Evolutionary conservation across 2,797 vertebrate species (phyloP), one percentile per base, ranked within the genome.

Genomic region (Semotilus atromaculatus): DNA sequence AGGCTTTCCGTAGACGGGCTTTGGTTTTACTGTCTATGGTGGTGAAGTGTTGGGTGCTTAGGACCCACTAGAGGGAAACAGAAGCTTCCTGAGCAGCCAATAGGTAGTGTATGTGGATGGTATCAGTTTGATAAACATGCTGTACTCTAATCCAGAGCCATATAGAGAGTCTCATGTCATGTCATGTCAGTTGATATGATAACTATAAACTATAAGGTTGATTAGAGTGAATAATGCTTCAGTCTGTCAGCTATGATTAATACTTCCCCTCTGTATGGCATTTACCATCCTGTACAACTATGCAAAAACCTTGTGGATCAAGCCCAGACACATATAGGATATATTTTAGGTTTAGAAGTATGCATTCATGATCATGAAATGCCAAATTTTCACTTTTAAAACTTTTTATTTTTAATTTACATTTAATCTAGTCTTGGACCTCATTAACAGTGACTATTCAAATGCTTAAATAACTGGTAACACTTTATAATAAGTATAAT

Each of bases 261-360:
- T 74, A 19, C 38, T 51, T 13, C 40, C 74, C 34, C 18, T 74
- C 62, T 86, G 5, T 43, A 51, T 40, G 38, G 82, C 14, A 85
- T 88, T 85, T 85, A 74, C 40, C n/a, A 29, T 70, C 74, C 29
- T 70, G 2, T 66, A 79, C 55, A 82, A 36, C 36, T 76, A 66
- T 70, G 76, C 68, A 53, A 19, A 4, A 62, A 78, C 29, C 10
- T 13, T 29, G 23, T 21, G 23, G 29, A 86, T 85, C 88, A 86
- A 85, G 88, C 82, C 64, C 70, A 72, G 83, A 83, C 88, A 45
- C 71, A 86, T 85, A 29, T 5, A 26, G 21, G 3, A 4, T 55
- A 31, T 29, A n/a, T 62, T 29, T 29, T 29, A 62, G 66, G 58
- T 83, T 79, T 68, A n/a, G 43, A 55, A 7, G 40, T 40, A 60